These are phyloP conservation scores for Maniola hyperantus DNA, from an alignment of 2,888 invertebrate genomes.

Conservation along the genomic window DNA sequence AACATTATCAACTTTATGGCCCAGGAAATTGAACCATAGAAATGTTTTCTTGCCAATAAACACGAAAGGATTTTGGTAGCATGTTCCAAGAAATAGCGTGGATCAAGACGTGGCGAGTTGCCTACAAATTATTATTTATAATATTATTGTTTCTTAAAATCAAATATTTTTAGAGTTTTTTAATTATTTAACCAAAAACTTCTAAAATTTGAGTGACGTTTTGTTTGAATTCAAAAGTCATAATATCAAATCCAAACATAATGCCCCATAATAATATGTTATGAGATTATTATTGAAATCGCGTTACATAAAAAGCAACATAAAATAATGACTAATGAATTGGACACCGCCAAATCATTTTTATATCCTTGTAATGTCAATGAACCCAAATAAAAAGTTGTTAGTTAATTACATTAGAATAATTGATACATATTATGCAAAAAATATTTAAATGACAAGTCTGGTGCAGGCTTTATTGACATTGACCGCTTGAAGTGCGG, in stretches of 20 bases:
- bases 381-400: constrained; percentile 49
- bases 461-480: constrained; percentile 52
- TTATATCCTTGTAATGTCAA: constrained; percentile 41
- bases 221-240: not conserved
- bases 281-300: constrained; percentile 12
- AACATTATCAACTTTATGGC: constrained; percentile 54
- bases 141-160: constrained; percentile 32
- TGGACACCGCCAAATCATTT: constrained; percentile 20
- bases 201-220: not conserved
- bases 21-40: constrained; percentile 21
- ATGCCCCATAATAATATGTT: constrained; percentile 6
- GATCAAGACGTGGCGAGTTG: constrained; percentile 61
- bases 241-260: constrained; percentile 5
- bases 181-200: not conserved
- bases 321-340: constrained; percentile 27
- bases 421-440: constrained; percentile 46
- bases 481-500: constrained; percentile 49
- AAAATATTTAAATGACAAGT: constrained; percentile 56
- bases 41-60: constrained; percentile 24
- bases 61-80: constrained; percentile 49
- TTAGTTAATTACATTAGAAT: constrained; percentile 52
- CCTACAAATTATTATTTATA: constrained; percentile 56
- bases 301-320: constrained; percentile 7
- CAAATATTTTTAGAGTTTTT: not conserved
- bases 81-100: constrained; percentile 65